A percentile compares a stretch with the other conserved stretches of the same genome.
Evolutionary conservation across 2,888 invertebrate genomes (phyloP).

Genomic region (Acanthosepion pharaonis): DNA sequence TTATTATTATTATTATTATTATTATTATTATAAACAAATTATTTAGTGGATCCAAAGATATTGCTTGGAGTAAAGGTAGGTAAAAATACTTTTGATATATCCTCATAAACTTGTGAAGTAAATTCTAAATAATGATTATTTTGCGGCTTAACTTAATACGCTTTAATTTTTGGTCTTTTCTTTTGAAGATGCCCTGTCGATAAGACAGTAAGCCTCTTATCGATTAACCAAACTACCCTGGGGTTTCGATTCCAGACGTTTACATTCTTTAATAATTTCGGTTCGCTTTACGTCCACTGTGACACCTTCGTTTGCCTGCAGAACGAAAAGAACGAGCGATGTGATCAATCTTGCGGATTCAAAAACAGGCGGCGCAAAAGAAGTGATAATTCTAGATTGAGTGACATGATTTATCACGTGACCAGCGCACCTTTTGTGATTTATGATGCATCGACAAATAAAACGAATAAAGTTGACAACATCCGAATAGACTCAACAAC

Average conservation of each 20-base stretch:
- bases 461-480: neutral
- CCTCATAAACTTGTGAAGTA: no score
- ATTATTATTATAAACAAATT: no score
- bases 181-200: constrained; percentile 62
- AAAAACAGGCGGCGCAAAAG: neutral
- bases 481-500: neutral
- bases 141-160: no score
- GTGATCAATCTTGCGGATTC: constrained; percentile 62
- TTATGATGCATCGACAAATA: neutral
- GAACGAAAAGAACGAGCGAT: constrained; percentile 59
- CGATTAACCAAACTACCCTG: constrained; percentile 62
- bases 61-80: no score
- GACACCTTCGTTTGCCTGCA: constrained; percentile 64
- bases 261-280: constrained; percentile 59
- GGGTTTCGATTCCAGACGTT: constrained; percentile 67
- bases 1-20: no score
- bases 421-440: neutral
- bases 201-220: constrained; percentile 60
- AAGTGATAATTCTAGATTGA: no score
- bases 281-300: constrained; percentile 65
- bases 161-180: neutral
- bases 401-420: neutral
- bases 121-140: no score
- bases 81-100: no score
- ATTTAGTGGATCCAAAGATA: no score